phyloP scores from a whole-genome alignment of 2,888 invertebrate species.

The Macrosiphum euphorbiae region DNA sequence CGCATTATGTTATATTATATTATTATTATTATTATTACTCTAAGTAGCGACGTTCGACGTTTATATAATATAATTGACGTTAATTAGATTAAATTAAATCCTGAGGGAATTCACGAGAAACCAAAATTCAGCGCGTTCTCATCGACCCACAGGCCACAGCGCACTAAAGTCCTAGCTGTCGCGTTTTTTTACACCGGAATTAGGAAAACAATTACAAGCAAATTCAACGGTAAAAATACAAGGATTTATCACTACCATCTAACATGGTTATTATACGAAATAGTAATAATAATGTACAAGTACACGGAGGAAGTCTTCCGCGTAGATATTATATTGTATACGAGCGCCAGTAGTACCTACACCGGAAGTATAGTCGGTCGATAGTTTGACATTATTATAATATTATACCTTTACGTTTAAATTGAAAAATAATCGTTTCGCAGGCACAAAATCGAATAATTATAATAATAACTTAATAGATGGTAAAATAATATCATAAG shows the following conservation, averaged over 20 bases:
- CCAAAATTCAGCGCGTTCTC: neutral
- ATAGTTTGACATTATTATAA: neutral
- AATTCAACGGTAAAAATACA: neutral
- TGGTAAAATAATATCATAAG: neutral
- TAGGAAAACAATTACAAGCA: neutral
- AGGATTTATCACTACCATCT: neutral
- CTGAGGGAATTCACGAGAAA: neutral
- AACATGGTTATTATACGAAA: neutral
- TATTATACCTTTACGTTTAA: neutral
- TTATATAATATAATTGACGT: neutral
- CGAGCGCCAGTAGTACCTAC: neutral
- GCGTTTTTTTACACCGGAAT: neutral
- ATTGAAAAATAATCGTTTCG: neutral
- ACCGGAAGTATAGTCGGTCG: neutral
- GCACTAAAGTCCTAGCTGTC: neutral
- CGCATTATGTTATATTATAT: neutral
- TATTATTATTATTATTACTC: neutral
- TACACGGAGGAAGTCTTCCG: neutral
- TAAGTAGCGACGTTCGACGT: neutral
- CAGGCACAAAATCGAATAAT: neutral
- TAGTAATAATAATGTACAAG: neutral
- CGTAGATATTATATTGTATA: neutral
- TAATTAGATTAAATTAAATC: conserved; percentile 21
- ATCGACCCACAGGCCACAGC: neutral
- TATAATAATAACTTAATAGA: neutral